Conservation (phyloP, 2,113 vertebrate genomes). For the Leuciscus idus region DNA sequence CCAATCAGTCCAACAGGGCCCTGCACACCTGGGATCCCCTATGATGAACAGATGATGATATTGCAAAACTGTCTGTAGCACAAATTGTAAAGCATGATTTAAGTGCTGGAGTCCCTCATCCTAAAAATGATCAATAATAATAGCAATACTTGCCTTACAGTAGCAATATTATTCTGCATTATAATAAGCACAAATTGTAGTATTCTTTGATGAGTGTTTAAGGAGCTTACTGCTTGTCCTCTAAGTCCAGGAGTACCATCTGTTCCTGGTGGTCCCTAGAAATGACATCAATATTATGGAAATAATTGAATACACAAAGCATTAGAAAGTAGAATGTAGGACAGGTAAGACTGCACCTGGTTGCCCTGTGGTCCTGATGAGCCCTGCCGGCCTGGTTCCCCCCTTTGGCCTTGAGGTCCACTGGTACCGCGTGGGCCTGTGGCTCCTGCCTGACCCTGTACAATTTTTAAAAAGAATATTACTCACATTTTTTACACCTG, state of each 20-base stretch:
- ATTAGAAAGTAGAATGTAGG: not conserved
- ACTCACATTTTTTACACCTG: not conserved
- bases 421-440: constrained; percentile 89
- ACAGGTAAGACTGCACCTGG: constrained; percentile 73
- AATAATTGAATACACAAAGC: not conserved
- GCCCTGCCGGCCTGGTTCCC: constrained; percentile 85
- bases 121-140: not conserved
- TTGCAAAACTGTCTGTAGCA: not conserved
- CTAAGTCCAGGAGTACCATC: constrained; percentile 83
- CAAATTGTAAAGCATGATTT: too few species aligned
- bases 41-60: not conserved
- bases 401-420: constrained; percentile 90
- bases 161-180: not conserved
- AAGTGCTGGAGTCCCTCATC: not conserved
- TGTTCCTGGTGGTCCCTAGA: constrained; percentile 81
- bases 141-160: not conserved
- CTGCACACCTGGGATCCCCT: constrained; percentile 86
- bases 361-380: constrained; percentile 81
- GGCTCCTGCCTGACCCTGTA: constrained; percentile 91
- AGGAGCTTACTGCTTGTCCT: constrained; percentile 81
- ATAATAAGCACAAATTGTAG: not conserved
- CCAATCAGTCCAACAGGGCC: constrained; percentile 84
- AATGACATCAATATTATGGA: not conserved
- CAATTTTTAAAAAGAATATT: not conserved
- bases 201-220: not conserved